Evolutionary conservation across 2,797 vertebrate species (phyloP).

Genomic region (Pempheris klunzingeri): DNA sequence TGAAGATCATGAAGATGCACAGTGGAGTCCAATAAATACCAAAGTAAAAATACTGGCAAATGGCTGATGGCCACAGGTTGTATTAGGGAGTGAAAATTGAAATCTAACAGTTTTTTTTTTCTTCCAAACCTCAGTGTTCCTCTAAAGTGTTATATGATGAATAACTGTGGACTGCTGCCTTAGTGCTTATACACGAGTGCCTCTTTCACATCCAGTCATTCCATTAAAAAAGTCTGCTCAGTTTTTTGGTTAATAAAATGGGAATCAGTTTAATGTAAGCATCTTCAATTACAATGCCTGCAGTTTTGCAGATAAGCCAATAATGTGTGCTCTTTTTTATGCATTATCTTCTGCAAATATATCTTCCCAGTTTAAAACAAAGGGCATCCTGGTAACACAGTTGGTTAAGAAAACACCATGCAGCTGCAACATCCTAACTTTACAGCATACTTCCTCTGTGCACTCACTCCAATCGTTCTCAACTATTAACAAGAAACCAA

Average conservation of each 20-base stretch:
- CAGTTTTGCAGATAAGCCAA: not conserved
- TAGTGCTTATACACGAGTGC: not conserved
- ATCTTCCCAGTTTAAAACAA: constrained; percentile 33
- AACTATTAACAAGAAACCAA: constrained; percentile 6
- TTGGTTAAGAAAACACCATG: constrained; percentile 45
- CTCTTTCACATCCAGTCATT: not conserved
- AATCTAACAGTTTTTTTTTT: not conserved
- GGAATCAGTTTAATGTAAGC: not conserved
- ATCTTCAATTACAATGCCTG: not conserved
- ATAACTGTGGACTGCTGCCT: not conserved
- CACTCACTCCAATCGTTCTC: not conserved
- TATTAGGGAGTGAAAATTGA: not conserved
- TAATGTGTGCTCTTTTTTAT: not conserved
- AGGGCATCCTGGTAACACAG: constrained; percentile 30
- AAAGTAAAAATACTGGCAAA: not conserved
- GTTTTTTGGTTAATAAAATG: not conserved
- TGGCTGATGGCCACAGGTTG: not conserved
- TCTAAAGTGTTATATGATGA: not conserved
- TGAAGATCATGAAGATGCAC: not conserved
- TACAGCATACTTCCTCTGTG: constrained; percentile 24
- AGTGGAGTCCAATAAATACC: not conserved
- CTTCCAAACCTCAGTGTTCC: not conserved
- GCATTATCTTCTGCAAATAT: not conserved
- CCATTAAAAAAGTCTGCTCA: not conserved
- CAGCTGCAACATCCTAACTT: constrained; percentile 55